Percentiles rank a stretch among this genome's conserved stretches.
Evolutionary conservation across 2,113 vertebrate genomes (phyloP).

Genomic region (Myotis brandtii): DNA sequence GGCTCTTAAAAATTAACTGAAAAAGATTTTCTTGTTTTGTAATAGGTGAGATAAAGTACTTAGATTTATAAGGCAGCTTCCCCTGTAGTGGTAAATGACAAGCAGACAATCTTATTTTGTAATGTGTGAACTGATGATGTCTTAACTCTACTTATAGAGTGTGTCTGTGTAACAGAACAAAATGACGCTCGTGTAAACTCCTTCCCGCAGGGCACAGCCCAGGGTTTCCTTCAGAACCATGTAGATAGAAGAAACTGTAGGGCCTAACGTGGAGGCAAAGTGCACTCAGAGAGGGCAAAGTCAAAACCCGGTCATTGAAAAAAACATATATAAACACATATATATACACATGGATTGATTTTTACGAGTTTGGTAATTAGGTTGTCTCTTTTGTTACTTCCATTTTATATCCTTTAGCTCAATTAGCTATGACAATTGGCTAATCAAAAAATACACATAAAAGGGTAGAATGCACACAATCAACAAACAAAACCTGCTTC

Average conservation of each 20-base stretch:
- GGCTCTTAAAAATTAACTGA: slow-evolving; percentile 75
- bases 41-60: slow-evolving; percentile 72
- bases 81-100: slow-evolving; percentile 78
- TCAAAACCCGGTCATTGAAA: background rate
- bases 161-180: slow-evolving; percentile 80
- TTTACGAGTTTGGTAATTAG: slow-evolving; percentile 50
- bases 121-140: slow-evolving; percentile 80
- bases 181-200: slow-evolving; percentile 70
- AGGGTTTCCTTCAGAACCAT: slow-evolving; percentile 17
- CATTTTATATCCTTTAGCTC: slow-evolving; percentile 63
- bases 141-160: slow-evolving; percentile 72
- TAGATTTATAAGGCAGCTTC: slow-evolving; percentile 85
- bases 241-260: background rate
- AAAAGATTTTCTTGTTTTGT: slow-evolving; percentile 76
- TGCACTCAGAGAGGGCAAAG: background rate
- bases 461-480: slow-evolving; percentile 28
- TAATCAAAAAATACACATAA: slow-evolving; percentile 44
- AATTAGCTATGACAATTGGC: slow-evolving; percentile 62
- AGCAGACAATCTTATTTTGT: slow-evolving; percentile 87
- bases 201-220: slow-evolving; percentile 64
- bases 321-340: background rate
- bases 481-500: slow-evolving; percentile 24
- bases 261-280: slow-evolving; percentile 58
- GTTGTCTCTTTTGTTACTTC: slow-evolving; percentile 59
- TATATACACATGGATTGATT: background rate